Evolutionary conservation across 2,797 vertebrate species (phyloP).

Genomic region (Muscicapa comitata): DNA sequence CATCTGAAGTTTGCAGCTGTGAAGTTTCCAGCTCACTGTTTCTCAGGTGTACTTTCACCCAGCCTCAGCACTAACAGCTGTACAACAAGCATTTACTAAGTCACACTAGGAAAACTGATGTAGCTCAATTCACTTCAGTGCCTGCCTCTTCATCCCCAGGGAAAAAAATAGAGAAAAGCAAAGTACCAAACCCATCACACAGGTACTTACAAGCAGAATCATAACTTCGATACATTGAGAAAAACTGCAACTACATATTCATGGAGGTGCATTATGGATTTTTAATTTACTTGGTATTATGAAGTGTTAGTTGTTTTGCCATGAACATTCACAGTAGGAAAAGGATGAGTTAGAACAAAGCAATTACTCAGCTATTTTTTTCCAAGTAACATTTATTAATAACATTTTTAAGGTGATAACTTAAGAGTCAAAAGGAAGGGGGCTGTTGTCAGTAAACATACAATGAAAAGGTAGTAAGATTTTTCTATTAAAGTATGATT

Average conservation of each 20-base stretch:
- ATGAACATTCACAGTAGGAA: neutral
- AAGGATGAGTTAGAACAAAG: constrained; percentile 3
- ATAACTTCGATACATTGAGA: neutral
- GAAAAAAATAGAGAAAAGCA: neutral
- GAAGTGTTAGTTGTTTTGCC: neutral
- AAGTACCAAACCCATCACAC: neutral
- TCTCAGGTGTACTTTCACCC: neutral
- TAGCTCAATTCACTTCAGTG: neutral
- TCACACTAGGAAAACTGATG: neutral
- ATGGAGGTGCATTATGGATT: neutral
- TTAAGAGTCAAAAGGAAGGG: constrained; percentile 31
- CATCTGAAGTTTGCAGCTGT: neutral
- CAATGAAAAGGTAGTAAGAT: constrained; percentile 30
- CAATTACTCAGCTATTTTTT: constrained; percentile 39
- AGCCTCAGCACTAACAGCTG: neutral
- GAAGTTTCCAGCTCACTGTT: neutral
- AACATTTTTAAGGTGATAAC: constrained; percentile 55
- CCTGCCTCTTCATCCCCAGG: neutral
- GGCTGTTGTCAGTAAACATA: constrained; percentile 52
- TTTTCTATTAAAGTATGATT: constrained; percentile 28
- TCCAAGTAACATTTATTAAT: constrained; percentile 58
- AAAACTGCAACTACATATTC: neutral
- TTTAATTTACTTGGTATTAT: neutral
- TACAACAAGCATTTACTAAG: neutral
- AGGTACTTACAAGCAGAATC: neutral